phyloP scores from a whole-genome alignment of 2,888 invertebrate species.

The Agonopterix arenella region DNA sequence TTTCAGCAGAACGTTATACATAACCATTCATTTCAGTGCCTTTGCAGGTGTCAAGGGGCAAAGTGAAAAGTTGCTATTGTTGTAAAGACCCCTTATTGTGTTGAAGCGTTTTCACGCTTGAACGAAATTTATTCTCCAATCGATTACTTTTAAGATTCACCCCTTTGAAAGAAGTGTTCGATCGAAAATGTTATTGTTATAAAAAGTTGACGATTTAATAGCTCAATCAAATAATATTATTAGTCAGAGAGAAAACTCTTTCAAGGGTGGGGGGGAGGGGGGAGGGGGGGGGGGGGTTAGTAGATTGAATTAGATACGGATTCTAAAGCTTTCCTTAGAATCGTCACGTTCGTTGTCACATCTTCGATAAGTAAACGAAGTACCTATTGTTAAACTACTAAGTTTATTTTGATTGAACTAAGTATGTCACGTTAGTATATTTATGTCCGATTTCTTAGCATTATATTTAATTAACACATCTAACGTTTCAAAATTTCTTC shows the following conservation, averaged over 20 bases:
- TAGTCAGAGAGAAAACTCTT: conserved; percentile 41
- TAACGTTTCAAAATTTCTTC: too few species aligned
- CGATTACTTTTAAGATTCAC: conserved; percentile 15
- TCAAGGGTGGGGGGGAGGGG: conserved; percentile 42
- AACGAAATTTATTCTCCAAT: conserved; percentile 19
- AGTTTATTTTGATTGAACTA: too few species aligned
- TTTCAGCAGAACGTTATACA: conserved; percentile 26
- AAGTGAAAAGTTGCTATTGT: conserved; percentile 55
- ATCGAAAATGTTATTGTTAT: conserved; percentile 51
- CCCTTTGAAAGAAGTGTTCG: conserved; percentile 7
- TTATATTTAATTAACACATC: too few species aligned
- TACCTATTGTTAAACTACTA: too few species aligned
- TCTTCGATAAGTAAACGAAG: too few species aligned
- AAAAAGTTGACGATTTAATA: conserved; percentile 67
- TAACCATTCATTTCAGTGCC: conserved; percentile 46
- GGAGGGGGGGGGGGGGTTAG: conserved; percentile 50
- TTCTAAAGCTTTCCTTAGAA: conserved; percentile 33
- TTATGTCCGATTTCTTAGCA: too few species aligned
- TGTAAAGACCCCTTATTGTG: conserved; percentile 34
- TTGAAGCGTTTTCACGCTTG: conserved; percentile 39
- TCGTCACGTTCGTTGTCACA: too few species aligned
- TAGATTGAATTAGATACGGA: conserved; percentile 59
- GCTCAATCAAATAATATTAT: conserved; percentile 69
- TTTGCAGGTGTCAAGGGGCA: conserved; percentile 48
- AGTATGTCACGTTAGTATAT: too few species aligned